Evolutionary conservation across 2,797 vertebrate genomes (phyloP), one percentile per base, ranked within the genome.

Genomic region (Hybognathus amarus): DNA sequence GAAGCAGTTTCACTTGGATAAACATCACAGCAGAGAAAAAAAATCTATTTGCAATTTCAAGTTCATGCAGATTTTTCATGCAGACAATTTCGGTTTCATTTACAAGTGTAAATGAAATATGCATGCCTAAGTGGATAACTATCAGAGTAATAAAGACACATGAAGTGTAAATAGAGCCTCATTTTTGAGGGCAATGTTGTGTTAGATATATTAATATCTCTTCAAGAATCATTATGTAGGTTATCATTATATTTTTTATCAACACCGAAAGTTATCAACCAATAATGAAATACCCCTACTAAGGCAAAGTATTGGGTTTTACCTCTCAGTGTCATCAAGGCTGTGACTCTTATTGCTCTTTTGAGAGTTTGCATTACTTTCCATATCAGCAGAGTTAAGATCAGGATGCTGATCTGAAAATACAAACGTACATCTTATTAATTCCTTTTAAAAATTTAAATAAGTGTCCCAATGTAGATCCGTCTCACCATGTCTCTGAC

Each of bases 271-370:
- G 75, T 77, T 45, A 24, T 59, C 15, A 63, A 27, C 22, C 38
- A 45, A 40, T n/a, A 18, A 10, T 6, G 40, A n/a, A 67, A 66
- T 17, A 52, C 45, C 59, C 38, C 40, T 63, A 30, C 24, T 24
- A 42, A 17, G 36, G 15, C 24, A 45, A 15, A 79, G 27, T 45
- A 17, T 6, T n/a, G 12, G 13, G 12, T 4, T 52, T 75, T 63
- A 91, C 90, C 89, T 89, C 74, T 83, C 47, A 6, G 87, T 91
- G 27, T 90, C 89, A 73, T 91, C 85, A 20, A 47, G 77, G 52
- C 18, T 40, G 68, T 18, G 47, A 40, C 45, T 50, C 61, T 12
- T 71, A 52, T 40, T 47, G 33, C 77, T 80, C 68, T 40, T 75
- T 17, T 52, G 69, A 30, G 27, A 64, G 47, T 40, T n/a, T 15